phyloP scores from a whole-genome alignment of 2,888 invertebrate genomes.

The Torymus aiolomorphi region DNA sequence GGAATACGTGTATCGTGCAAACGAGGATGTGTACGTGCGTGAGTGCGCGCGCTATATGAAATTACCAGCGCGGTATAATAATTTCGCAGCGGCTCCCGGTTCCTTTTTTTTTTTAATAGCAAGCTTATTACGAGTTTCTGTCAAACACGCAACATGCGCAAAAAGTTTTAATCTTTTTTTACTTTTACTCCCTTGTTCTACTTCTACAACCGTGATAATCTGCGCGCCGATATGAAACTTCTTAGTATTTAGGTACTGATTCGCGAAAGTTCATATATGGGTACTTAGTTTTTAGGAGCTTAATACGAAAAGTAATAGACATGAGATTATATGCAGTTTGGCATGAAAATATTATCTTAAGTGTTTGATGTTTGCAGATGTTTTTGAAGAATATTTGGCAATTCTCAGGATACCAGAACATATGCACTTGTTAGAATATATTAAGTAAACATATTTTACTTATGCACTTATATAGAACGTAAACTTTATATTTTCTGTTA shows the following conservation, averaged over 20 bases:
- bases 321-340: no score
- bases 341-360: no score
- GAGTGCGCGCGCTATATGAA: slow-evolving; percentile 28
- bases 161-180: slow-evolving; percentile 39
- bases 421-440: no score
- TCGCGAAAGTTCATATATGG: not conserved
- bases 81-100: slow-evolving; percentile 33
- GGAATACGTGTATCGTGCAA: slow-evolving; percentile 14
- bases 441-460: no score
- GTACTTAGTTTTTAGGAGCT: no score
- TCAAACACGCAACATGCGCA: slow-evolving; percentile 42
- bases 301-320: no score
- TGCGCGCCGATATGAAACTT: slow-evolving; percentile 28
- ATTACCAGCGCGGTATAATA: slow-evolving; percentile 42
- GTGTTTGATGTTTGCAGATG: no score
- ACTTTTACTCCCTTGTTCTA: not conserved
- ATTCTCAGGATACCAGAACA: no score
- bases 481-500: no score
- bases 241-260: slow-evolving; percentile 23
- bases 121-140: slow-evolving; percentile 47
- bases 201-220: slow-evolving; percentile 38
- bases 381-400: no score
- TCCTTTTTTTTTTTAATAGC: slow-evolving; percentile 50
- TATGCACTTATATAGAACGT: no score
- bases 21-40: not conserved